Evolutionary conservation across 2,113 vertebrate species (phyloP).

Genomic region (Indicator indicator): DNA sequence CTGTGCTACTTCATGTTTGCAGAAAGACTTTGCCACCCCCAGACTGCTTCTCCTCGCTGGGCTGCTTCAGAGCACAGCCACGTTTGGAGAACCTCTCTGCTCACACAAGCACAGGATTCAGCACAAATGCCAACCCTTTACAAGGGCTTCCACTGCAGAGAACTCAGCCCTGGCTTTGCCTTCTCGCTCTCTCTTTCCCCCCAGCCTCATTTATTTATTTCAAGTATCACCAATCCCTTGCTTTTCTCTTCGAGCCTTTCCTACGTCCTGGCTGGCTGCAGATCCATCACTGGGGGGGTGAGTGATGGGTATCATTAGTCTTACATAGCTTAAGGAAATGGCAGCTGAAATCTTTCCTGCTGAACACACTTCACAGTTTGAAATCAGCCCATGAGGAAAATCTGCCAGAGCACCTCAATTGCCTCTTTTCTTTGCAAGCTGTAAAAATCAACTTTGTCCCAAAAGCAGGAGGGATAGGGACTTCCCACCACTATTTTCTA

Average conservation of each 20-base stretch:
- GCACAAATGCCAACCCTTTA: not conserved
- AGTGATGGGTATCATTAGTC: slow-evolving; percentile 43
- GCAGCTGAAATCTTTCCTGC: slow-evolving; percentile 38
- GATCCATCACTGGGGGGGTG: not conserved
- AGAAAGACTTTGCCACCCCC: slow-evolving; percentile 11
- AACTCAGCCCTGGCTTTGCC: not conserved
- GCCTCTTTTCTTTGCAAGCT: slow-evolving; percentile 6
- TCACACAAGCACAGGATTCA: not conserved
- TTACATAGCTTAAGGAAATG: slow-evolving; percentile 34
- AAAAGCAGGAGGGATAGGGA: slow-evolving; percentile 14
- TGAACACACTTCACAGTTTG: slow-evolving; percentile 41
- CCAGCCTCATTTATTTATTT: not conserved
- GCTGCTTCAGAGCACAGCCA: slow-evolving; percentile 27
- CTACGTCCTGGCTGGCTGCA: not conserved
- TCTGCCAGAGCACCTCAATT: slow-evolving; percentile 42
- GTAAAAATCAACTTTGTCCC: slow-evolving; percentile 31
- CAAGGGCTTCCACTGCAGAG: not conserved
- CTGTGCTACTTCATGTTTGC: slow-evolving; percentile 12
- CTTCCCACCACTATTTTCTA: not conserved
- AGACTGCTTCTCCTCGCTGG: not conserved
- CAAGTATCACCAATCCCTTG: not conserved
- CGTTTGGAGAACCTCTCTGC: not conserved
- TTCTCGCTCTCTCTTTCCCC: not conserved
- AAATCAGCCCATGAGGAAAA: slow-evolving; percentile 37
- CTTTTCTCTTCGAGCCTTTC: not conserved